Percentiles rank a stretch among this genome's conserved stretches.
These are phyloP conservation scores for Morpho deidamia DNA, from an alignment of 2,888 invertebrate species.

Conservation along the genomic window DNA sequence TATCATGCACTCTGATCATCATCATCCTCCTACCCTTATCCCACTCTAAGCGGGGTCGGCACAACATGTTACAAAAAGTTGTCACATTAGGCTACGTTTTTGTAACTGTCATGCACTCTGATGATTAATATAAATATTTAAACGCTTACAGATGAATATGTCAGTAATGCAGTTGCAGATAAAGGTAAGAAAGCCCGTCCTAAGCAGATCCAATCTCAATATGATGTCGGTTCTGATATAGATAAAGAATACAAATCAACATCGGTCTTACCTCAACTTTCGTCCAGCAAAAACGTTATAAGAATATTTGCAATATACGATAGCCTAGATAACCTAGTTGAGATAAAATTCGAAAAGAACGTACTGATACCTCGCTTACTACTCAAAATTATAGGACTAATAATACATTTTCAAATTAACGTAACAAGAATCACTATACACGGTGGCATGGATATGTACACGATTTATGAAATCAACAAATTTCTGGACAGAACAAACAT, in stretches of 20 bases:
- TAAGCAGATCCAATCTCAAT: constrained; percentile 20
- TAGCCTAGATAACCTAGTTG: constrained; percentile 31
- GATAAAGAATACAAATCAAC: constrained; percentile 19
- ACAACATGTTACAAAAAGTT: too few species aligned
- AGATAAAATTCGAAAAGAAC: constrained; percentile 41
- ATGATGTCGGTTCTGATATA: constrained; percentile 22
- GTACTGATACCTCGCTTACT: constrained; percentile 35
- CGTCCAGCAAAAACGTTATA: constrained; percentile 12
- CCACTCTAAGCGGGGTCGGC: too few species aligned
- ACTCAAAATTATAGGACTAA: constrained; percentile 39
- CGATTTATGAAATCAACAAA: constrained; percentile 42
- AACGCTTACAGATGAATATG: constrained; percentile 36
- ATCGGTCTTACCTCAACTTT: background rate
- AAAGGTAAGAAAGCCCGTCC: constrained; percentile 30
- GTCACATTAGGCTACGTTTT: too few species aligned
- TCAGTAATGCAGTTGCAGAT: constrained; percentile 25
- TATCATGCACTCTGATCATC: too few species aligned
- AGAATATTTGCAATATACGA: constrained; percentile 37
- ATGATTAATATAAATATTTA: too few species aligned
- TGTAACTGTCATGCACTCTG: too few species aligned
- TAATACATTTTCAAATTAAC: constrained; percentile 35
- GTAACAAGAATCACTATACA: constrained; percentile 38
- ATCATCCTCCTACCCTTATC: too few species aligned
- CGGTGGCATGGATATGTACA: constrained; percentile 31
- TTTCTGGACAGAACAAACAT: constrained; percentile 37